Evolutionary conservation across 2,113 vertebrate genomes (phyloP), one percentile per base, ranked within the genome.

Genomic region (Blennius ocellaris): DNA sequence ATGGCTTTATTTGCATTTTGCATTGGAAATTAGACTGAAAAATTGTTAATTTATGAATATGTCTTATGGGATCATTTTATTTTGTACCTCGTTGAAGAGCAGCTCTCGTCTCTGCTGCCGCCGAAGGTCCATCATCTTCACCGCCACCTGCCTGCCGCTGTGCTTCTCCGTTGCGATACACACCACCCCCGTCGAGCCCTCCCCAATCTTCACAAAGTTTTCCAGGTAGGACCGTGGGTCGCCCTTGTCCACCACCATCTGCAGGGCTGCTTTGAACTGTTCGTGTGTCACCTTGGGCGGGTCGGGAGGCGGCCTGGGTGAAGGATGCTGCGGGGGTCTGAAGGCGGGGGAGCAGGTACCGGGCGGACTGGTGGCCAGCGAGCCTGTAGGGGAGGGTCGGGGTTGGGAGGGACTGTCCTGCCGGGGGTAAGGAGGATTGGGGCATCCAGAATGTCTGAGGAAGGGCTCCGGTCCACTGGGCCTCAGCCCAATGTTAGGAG

Each of bases 51-150:
- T 30, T 30, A 30, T 45, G 15, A 3, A 36, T 37, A 62, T 59
- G 21, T 45, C 72, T 51, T 15, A 4, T 38, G 38, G n/a, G 15
- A 7, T 69, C 0, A 12, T 59, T 73, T 54, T 45, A 6, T 12
- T 48, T 54, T 9, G 7, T 88, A 97, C 97, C 96, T 99, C 97
- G 16, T 99, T 99, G 78, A 99, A 99, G 15, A 99, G 96, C 78
- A 99, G 90, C 82, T 99, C 98, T 79, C 98, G 89, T 60, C 98
- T 95, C 86, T 99, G 98, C 89, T 99, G 98, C 89, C 96, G 96
- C 67, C 96, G 92, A 79, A 99, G 91, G 87, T 99, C 97, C 98
- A 99, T 99, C 97, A 98, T 99, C 89, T 99, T 99, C 80, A 99
- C 97, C 0, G 98, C 98, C 86, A 99, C 96, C 82, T 97, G 95